Evolutionary conservation across 2,888 invertebrate genomes (phyloP), one percentile per base, ranked within the genome.

Genomic region (Cephus rjabovi): DNA sequence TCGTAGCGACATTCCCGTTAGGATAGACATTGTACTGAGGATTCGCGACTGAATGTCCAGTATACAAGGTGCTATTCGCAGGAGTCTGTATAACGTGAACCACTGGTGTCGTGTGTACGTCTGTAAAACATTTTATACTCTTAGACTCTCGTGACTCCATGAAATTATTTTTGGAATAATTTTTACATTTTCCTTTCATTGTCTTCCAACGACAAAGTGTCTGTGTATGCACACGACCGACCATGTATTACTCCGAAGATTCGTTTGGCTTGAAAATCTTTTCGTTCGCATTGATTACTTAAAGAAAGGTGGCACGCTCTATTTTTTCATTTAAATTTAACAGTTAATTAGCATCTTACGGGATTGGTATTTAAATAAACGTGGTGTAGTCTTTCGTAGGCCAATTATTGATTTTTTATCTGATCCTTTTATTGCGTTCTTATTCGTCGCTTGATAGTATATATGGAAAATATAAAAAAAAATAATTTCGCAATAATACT

Each of bases 31-130:
- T 56, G 56, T 56, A 56, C 23, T 56, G 56, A 23, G 56, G 56
- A 56, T 56, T 56, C 23, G 23, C 23, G 9, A 56, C 56, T 56
- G 56, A 56, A 56, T 56, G 56, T 56, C 56, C 56, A 12, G 74
- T 11, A 75, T 82, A 6, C 2, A 1, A 80, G 34, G 35, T 74
- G 35, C 84, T 80, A 75, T 77, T 81, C 34, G 81, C 69, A 23
- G 84, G 79, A 37, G 84, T 75, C 76, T 86, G 86, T 76, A 87
- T 83, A 77, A 88, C 80, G 76, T 86, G 85, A 80, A 86, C 81
- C 73, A 82, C 75, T 56, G 40, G 82, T 76, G 88, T 86, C 81
- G 83, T 76, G 69, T 86, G 86, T 71, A 87, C 85, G 85, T 83
- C 89, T 89, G 87, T 71, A 89, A 89, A 56, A 56, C 1, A 56